Base-by-base conservation (phyloP, 92 coral and sea anemone genomes). In the Heliopora coerulea region DNA sequence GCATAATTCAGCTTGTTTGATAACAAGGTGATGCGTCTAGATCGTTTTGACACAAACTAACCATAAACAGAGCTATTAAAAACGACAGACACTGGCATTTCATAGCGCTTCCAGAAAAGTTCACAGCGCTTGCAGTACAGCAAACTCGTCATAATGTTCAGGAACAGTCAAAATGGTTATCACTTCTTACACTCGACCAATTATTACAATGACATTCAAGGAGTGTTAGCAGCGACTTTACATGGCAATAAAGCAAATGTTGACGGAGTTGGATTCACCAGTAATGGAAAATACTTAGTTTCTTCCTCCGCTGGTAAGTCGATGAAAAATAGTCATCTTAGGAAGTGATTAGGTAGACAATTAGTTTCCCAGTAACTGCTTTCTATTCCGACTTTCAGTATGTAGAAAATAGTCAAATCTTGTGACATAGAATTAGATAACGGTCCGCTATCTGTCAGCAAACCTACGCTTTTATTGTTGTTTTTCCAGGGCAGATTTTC, bases 251-350 rank as follows among this genome's bases (percentile, higher is more conserved):
- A 91, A 44, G 78, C 92, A 56, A 87, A 87, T 57, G 90, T 92
- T 8, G 97, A 92, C 62, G 97, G 97, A 60, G 96, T 91, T 0
- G 89, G 89, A 37, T 92, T 92, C 77, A 92, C 96, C 72, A 84
- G 88, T 57, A 92, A 92, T 73, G 97, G 97, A 37, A 92, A 89
- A 72, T 92, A 92, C 70, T 87, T 92, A n/a, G 84, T 92, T 46
- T 92, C 97, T 24, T 89, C 93, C 70, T 85, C 97, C 10, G 84
- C 96, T 83, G 97, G 97, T 92, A 83, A 73, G 74, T 35, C 39
- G 30, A 65, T 28, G 17, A 17, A 25, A 34, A 17, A 12, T 19
- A 37, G 42, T 11, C 11, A 37, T 37, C 42, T 37, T 37, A 37
- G 11, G 42, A 37, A 4, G 42, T 11, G 42, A 37, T 37, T 37